Percentiles rank a stretch among this genome's conserved stretches.
Evolutionary conservation across 2,797 vertebrate genomes (phyloP).

Genomic region (Luscinia megarhynchos): DNA sequence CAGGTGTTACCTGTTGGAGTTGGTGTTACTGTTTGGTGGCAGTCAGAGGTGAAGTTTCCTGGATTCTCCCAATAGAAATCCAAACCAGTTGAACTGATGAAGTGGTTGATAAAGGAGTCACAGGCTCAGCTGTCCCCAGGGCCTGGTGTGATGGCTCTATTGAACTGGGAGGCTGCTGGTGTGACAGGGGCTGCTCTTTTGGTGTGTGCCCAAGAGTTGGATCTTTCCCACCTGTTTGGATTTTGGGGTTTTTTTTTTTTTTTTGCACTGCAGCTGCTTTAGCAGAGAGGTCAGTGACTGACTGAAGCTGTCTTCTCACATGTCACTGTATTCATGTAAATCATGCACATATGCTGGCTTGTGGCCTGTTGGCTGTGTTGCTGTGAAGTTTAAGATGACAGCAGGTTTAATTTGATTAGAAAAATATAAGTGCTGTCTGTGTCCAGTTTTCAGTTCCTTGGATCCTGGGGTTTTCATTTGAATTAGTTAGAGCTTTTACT

Average conservation of each 20-base stretch:
- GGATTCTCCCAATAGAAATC: too few relatives aligned
- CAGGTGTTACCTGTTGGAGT: neutral
- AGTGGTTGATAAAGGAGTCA: neutral
- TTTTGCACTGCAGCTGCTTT: neutral
- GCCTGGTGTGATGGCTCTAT: fast-evolving
- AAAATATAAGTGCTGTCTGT: fast-evolving
- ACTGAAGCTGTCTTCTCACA: neutral
- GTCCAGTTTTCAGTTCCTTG: neutral
- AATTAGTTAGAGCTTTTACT: neutral
- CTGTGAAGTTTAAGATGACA: neutral
- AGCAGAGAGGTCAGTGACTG: neutral
- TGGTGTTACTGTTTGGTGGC: neutral
- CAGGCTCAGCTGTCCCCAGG: neutral
- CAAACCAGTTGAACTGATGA: neutral
- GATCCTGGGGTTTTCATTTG: neutral
- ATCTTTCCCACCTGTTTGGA: neutral
- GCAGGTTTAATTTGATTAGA: neutral
- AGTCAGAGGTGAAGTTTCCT: neutral
- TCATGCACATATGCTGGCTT: fast-evolving
- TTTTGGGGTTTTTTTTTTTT: too few relatives aligned
- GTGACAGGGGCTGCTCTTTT: neutral
- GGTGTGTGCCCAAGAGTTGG: neutral
- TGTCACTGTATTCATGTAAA: neutral
- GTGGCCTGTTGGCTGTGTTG: fast-evolving
- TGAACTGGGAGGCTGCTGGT: neutral